phyloP scores from a whole-genome alignment of 35 echinoderm and acorn worm genomes.

The Apostichopus japonicus region DNA sequence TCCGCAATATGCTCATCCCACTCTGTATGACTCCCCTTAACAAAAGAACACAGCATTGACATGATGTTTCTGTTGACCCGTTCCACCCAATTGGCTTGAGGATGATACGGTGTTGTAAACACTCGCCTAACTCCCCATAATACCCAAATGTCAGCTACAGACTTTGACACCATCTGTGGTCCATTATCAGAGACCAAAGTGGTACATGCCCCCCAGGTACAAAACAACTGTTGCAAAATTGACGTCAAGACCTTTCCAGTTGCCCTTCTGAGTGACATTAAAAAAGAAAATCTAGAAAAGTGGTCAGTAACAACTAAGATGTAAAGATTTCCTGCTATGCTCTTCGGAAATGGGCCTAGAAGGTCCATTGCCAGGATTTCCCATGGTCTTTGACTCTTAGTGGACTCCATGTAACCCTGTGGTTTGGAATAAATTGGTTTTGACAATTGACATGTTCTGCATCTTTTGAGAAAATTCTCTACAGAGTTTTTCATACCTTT shows the following conservation, averaged over 20 bases:
- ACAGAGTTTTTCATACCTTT: background rate
- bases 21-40: too few relatives aligned
- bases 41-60: background rate
- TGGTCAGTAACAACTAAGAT: constrained; percentile 1
- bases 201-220: background rate
- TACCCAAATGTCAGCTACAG: background rate
- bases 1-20: too few relatives aligned
- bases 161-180: background rate
- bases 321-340: constrained; percentile 1
- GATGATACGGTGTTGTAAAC: background rate
- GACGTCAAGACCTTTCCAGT: background rate
- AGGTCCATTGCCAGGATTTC: background rate
- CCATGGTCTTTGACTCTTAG: background rate
- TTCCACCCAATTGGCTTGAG: background rate
- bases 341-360: constrained; percentile 28
- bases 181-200: background rate
- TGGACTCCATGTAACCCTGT: constrained; percentile 22
- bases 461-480: background rate
- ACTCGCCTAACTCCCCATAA: background rate
- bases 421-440: constrained; percentile 38
- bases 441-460: constrained; percentile 19
- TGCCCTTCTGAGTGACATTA: background rate
- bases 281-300: background rate
- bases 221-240: background rate
- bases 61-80: background rate